Percentiles rank a stretch among this genome's conserved stretches.
Conservation (phyloP, 2,888 invertebrate species). For the Ennomos fuscantarius region DNA sequence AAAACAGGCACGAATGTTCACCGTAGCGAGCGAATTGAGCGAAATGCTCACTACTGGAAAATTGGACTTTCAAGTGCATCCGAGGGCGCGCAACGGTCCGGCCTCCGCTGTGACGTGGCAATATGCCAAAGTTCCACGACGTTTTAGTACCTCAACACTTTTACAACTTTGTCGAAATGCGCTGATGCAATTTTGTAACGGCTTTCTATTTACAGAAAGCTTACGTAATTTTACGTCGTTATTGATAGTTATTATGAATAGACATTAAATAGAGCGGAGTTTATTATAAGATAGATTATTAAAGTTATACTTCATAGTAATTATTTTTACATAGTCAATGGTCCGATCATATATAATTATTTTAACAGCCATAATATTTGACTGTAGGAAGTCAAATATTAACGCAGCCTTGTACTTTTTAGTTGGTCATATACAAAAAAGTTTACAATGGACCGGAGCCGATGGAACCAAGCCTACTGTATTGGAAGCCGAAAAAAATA, state of each 20-base stretch:
- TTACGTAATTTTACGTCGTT: constrained; percentile 3
- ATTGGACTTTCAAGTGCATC: constrained; percentile 51
- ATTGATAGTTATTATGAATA: not conserved
- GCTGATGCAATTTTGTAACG: constrained; percentile 40
- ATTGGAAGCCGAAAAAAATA: not conserved
- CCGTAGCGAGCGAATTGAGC: constrained; percentile 28
- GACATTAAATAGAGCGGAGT: no score
- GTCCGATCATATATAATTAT: no score
- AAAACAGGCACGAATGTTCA: constrained; percentile 35
- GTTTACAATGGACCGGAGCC: no score
- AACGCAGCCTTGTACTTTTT: no score
- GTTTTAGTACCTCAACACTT: constrained; percentile 30
- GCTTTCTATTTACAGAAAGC: constrained; percentile 9
- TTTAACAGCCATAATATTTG: no score
- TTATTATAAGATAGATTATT: no score
- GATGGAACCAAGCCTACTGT: no score
- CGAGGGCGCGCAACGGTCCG: constrained; percentile 44
- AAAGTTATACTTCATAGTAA: no score
- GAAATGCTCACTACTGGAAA: constrained; percentile 50
- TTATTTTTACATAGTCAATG: no score
- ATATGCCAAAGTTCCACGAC: constrained; percentile 48
- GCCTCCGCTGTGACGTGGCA: constrained; percentile 49
- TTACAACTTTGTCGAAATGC: constrained; percentile 33
- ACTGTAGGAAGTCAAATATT: no score
- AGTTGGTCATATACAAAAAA: no score